Base-by-base conservation (phyloP, 30 jellyfish, hydroid and myxozoan species). In the Sanderia malayensis region DNA sequence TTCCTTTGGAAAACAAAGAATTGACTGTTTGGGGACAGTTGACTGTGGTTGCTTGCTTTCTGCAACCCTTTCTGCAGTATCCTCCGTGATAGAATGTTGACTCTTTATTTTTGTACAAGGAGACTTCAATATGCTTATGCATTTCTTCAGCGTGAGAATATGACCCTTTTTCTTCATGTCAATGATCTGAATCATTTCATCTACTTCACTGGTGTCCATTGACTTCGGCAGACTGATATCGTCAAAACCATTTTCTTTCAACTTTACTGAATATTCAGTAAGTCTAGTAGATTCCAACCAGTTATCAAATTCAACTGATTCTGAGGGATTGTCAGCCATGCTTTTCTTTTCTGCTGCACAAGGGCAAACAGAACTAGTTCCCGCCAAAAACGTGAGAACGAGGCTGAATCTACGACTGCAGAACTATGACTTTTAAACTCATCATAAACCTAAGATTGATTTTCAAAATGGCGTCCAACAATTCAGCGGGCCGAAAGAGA, bases 121-220 rank as follows among this genome's bases (percentile, higher is more conserved):
- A 37, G 32, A 44, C 79, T 67, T 31, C 64, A 67, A 33, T 22
- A 20, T 33, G 67, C 30, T 20, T 31, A 65, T 65, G 63, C 61
- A 18, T 37, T 26, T 65, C 61, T 65, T 65, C 31, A 65, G 59
- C 61, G 27, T 65, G 61, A 65, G 63, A 67, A 37, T 67, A 67
- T 67, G 79, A 33, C 79, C 79, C 64, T 67, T 37, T 44, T 67
- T 67, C 64, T 67, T 67, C 34, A 67, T 44, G 61, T 22, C 41
- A 29, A 67, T 44, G 64, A 44, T 44, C 67, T 33, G 67, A 37
- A 67, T 67, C 79, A 67, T 67, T 44, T 67, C 79, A 67, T 67
- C 64, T 44, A 67, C 61, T 67, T 67, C 79, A 67, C 34, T 32
- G 64, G 34, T 44, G 34, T 67, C 79, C 79, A 67, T 67, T 67